Percentiles rank a stretch among this genome's conserved stretches.
phyloP scores from a whole-genome alignment of 1,140 invertebrate genomes.

The Catajapyx aquilonaris region DNA sequence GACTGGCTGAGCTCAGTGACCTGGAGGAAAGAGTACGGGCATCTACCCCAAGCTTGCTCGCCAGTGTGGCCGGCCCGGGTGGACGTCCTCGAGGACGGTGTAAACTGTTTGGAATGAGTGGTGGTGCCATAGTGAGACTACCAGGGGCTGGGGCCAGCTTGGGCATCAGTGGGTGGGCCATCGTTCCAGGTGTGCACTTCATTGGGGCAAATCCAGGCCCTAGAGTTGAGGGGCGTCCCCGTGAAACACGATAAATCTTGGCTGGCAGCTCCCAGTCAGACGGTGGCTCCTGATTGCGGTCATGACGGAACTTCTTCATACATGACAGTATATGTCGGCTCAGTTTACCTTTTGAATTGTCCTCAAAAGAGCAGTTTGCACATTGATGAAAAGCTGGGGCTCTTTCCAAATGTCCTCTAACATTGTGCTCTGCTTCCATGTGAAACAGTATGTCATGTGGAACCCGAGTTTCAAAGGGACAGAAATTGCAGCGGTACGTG shows the following conservation, averaged over 20 bases:
- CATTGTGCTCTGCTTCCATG: constrained; percentile 73
- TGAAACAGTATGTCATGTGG: constrained; percentile 76
- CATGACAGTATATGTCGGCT: constrained; percentile 73
- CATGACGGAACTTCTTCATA: constrained; percentile 71
- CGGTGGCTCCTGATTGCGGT: constrained; percentile 60
- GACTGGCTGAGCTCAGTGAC: no score
- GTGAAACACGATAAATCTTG: constrained; percentile 57
- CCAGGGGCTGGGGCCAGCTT: constrained; percentile 17
- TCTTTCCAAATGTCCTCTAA: constrained; percentile 56
- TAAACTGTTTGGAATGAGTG: neutral
- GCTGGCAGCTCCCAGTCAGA: constrained; percentile 79
- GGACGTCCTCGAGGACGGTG: neutral
- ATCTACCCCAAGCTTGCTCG: no score
- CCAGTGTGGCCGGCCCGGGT: neutral
- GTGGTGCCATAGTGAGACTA: neutral
- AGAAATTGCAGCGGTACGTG: constrained; percentile 65
- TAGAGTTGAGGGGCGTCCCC: constrained; percentile 22
- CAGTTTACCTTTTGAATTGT: constrained; percentile 82
- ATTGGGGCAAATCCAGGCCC: neutral
- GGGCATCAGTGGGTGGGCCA: constrained; percentile 25
- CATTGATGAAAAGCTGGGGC: constrained; percentile 78
- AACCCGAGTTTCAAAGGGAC: constrained; percentile 55
- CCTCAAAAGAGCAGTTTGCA: constrained; percentile 82
- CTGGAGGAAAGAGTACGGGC: no score
- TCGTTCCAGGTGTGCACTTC: neutral